A percentile compares a stretch with the other conserved stretches of the same genome.
Evolutionary conservation across 2,113 vertebrate genomes (phyloP).

Genomic region (Salminus brasiliensis): DNA sequence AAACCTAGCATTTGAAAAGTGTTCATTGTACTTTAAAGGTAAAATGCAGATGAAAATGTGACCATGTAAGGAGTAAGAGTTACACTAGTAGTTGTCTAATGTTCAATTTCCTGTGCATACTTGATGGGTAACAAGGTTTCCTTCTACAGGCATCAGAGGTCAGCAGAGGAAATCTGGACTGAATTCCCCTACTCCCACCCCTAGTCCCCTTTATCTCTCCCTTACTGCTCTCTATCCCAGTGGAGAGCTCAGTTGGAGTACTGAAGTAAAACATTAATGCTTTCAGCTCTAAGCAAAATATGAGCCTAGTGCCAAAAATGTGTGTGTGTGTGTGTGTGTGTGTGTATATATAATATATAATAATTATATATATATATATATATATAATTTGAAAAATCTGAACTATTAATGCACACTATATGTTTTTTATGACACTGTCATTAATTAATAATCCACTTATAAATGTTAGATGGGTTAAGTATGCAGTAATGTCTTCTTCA

Average conservation of each 20-base stretch:
- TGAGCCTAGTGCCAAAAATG: neutral
- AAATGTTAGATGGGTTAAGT: constrained; percentile 8
- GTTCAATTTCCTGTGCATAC: neutral
- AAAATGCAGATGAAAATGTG: too few relatives aligned
- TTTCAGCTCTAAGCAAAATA: constrained; percentile 5
- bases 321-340: too few relatives aligned
- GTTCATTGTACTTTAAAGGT: too few relatives aligned
- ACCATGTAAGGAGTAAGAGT: too few relatives aligned
- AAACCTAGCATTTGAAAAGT: too few relatives aligned
- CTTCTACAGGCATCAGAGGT: constrained; percentile 28
- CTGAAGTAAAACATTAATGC: neutral
- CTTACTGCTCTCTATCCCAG: neutral
- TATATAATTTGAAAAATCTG: too few relatives aligned
- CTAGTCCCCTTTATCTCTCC: neutral
- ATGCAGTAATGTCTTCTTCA: constrained; percentile 16
- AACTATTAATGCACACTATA: too few relatives aligned
- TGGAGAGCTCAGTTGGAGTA: neutral
- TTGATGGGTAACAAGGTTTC: constrained; percentile 4
- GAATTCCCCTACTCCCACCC: neutral
- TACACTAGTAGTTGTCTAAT: too few relatives aligned
- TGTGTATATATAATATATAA: too few relatives aligned
- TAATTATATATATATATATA: too few relatives aligned
- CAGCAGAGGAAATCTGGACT: constrained; percentile 9
- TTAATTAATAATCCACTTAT: constrained; percentile 14
- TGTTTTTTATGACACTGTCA: too few relatives aligned